Evolutionary conservation across 2,113 vertebrate species (phyloP).

Genomic region (Ptilorrhoa leucosticta): DNA sequence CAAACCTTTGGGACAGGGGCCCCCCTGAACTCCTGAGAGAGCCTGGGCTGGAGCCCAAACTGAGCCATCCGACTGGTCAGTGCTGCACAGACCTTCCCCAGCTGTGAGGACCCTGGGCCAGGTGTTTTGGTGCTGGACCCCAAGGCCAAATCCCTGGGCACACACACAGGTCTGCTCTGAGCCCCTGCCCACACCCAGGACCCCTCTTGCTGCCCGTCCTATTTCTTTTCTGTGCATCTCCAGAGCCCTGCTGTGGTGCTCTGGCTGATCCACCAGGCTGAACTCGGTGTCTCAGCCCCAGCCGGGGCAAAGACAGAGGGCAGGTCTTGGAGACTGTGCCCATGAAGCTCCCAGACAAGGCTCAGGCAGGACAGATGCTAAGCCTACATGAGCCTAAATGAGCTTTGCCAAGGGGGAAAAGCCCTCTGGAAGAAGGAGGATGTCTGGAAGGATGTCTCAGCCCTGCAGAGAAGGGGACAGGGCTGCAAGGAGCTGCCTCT

Average conservation of each 20-base stretch:
- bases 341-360: background rate
- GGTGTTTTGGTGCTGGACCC: background rate
- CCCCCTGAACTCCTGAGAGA: background rate
- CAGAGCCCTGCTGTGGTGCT: background rate
- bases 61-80: background rate
- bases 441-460: background rate
- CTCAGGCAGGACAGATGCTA: background rate
- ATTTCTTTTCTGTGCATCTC: background rate
- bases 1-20: accelerated
- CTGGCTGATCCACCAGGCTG: background rate
- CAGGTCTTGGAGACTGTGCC: background rate
- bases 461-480: background rate
- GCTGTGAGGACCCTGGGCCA: accelerated
- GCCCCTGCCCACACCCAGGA: background rate
- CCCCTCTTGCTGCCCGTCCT: background rate
- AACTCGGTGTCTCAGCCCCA: background rate
- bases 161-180: background rate
- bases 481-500: background rate
- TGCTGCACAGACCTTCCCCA: background rate
- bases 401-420: background rate
- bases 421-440: background rate
- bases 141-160: background rate
- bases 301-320: background rate
- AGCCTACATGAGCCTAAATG: background rate
- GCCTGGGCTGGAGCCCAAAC: background rate